Base-by-base conservation (phyloP, 2,797 vertebrate species). In the Threskiornis aethiopicus region DNA sequence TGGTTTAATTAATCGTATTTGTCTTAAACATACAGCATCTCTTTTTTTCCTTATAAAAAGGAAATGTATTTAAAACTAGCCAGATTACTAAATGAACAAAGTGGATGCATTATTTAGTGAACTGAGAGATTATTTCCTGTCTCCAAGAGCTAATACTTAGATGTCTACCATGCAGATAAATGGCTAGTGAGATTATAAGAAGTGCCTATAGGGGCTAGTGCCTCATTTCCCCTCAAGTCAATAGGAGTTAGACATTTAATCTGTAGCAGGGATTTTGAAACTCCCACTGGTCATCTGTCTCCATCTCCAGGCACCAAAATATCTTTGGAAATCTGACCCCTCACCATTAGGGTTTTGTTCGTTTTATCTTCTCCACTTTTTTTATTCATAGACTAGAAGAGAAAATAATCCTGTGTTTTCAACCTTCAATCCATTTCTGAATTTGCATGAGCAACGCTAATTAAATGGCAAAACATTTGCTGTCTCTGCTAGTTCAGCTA, bases 191-290 rank as follows among this genome's bases (percentile, higher is more conserved):
- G 82, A 93, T 82, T 91, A 94, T 65, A 4, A 7, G 69, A 94
- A 86, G 44, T 78, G 46, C 46, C 67, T 95, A 2, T 13, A 85
- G 57, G 47, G 65, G 41, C 69, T 94, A 75, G 61, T 93, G 70
- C 77, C 86, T 95, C 65, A 72, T 87, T 93, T 90, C 58, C 80
- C 59, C 46, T 82, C 37, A 92, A 94, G 88, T 87, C 90, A 90
- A 84, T 71, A 89, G 51, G 44, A 93, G 16, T 72, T 90, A 87
- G 58, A 65, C 26, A 88, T 78, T 84, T 92, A 85, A 87, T 92
- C 54, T 87, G 57, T 62, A 81, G 66, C 13, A 89, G 70, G 66
- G 70, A 90, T 92, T 96, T 93, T 92, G 42, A 92, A 95, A 91
- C 33, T 95, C 86, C 76, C 83, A 47, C 29, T 69, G 55, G 83